These are phyloP conservation scores for Mallateleia sp. DNA, from an alignment of 2,888 invertebrate genomes.

Conservation along the genomic window DNA sequence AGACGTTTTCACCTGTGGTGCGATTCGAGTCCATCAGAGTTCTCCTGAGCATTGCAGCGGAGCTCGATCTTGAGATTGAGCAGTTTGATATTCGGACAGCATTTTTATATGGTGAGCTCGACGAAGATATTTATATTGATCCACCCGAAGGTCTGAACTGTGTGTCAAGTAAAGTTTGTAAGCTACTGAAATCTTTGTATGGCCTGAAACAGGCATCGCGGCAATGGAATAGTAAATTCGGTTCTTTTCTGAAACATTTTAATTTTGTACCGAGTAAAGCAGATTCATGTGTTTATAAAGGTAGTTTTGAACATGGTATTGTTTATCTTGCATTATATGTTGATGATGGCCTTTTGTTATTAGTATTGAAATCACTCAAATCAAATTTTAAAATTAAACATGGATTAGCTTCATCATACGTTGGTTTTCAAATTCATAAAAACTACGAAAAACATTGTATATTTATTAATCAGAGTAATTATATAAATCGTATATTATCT, in stretches of 20 bases:
- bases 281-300: slow-evolving; percentile 56
- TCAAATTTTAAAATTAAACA: slow-evolving; percentile 34
- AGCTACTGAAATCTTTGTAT: slow-evolving; percentile 35
- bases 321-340: slow-evolving; percentile 56
- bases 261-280: slow-evolving; percentile 43
- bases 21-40: slow-evolving; percentile 31
- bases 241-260: slow-evolving; percentile 31
- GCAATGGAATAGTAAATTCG: slow-evolving; percentile 60
- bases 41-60: slow-evolving; percentile 34
- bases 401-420: not conserved
- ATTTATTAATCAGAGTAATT: slow-evolving; percentile 48
- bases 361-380: too few species aligned
- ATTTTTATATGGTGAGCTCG: slow-evolving; percentile 51
- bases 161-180: slow-evolving; percentile 27
- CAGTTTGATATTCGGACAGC: slow-evolving; percentile 63
- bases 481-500: slow-evolving; percentile 42
- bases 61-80: not conserved
- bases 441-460: not conserved
- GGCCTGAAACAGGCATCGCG: slow-evolving; percentile 70
- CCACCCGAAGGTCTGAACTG: slow-evolving; percentile 58
- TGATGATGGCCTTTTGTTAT: slow-evolving; percentile 54
- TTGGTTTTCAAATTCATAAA: slow-evolving; percentile 29
- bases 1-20: slow-evolving; percentile 55
- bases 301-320: not conserved
- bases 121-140: slow-evolving; percentile 55